Percentiles rank a stretch among this genome's conserved stretches.
These are phyloP conservation scores for Paracyclopina nana DNA, from an alignment of 1,140 invertebrate genomes.

Conservation along the genomic window DNA sequence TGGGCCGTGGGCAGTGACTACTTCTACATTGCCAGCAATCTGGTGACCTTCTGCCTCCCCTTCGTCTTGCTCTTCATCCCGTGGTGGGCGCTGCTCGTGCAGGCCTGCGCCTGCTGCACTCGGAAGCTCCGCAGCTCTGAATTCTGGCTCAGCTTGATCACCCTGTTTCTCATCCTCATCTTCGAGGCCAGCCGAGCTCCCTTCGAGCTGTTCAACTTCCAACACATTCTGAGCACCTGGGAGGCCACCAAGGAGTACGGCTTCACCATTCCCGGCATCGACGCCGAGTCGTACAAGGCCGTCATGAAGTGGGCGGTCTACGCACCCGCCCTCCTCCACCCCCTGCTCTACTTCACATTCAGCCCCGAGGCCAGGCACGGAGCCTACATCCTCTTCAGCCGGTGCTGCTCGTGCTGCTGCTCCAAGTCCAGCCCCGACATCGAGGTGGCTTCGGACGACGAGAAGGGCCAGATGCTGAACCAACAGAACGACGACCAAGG, in stretches of 20 bases:
- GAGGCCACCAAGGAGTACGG: neutral
- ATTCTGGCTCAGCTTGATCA: slow-evolving; percentile 16
- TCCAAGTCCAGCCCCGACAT: neutral
- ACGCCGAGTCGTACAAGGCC: slow-evolving; percentile 7
- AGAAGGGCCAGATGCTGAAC: slow-evolving; percentile 13
- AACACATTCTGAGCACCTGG: slow-evolving; percentile 14
- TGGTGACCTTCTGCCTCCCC: slow-evolving; percentile 10
- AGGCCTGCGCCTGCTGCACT: slow-evolving; percentile 13
- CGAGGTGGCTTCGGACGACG: slow-evolving; percentile 13
- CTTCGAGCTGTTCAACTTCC: slow-evolving; percentile 15
- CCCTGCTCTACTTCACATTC: slow-evolving; percentile 15
- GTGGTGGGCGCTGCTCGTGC: slow-evolving; percentile 14
- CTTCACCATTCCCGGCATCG: neutral
- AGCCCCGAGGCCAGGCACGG: slow-evolving; percentile 12
- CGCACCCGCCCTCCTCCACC: slow-evolving; percentile 11
- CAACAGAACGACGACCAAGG: slow-evolving; percentile 2
- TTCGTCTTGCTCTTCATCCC: slow-evolving; percentile 14
- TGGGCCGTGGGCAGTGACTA: slow-evolving; percentile 1
- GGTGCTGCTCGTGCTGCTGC: slow-evolving; percentile 11
- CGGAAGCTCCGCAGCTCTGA: slow-evolving; percentile 10
- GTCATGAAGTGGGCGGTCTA: slow-evolving; percentile 17
- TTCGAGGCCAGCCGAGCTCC: slow-evolving; percentile 11
- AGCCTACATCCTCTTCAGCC: slow-evolving; percentile 7
- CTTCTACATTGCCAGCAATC: slow-evolving; percentile 8
- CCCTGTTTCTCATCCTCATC: slow-evolving; percentile 14